These are phyloP conservation scores for Pantherophis vulpinus DNA, from an alignment of 2,797 vertebrate genomes.

Conservation along the genomic window DNA sequence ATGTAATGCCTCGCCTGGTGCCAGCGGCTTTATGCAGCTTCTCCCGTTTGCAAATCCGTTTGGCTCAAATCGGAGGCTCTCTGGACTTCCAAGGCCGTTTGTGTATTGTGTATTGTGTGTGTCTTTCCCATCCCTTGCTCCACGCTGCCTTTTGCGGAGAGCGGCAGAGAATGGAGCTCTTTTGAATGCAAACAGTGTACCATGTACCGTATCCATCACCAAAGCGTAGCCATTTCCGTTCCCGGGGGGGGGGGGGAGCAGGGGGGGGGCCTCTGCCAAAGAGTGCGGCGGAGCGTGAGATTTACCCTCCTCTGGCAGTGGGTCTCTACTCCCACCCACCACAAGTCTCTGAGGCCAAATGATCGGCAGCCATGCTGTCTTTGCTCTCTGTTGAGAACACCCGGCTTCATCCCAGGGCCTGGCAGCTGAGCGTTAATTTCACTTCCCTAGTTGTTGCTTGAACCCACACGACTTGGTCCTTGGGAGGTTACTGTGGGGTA, in stretches of 20 bases:
- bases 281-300: not conserved
- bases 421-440: not conserved
- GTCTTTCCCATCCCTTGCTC: not conserved
- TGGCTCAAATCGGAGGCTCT: not conserved
- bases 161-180: not conserved
- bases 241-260: accelerated
- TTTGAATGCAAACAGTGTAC: not conserved
- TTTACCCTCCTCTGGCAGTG: not conserved
- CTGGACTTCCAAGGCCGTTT: not conserved
- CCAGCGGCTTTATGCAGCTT: not conserved
- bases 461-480: not conserved
- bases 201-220: not conserved
- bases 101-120: not conserved
- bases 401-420: not conserved
- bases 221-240: not conserved
- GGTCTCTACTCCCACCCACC: not conserved
- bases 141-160: not conserved
- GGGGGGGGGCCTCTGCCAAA: not conserved
- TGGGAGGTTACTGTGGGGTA: not conserved
- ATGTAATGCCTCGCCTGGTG: not conserved
- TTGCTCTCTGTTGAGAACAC: not conserved
- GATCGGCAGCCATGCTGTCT: not conserved
- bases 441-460: not conserved
- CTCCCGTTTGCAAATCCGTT: not conserved
- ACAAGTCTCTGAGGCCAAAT: not conserved